Conservation (phyloP, 2,888 invertebrate species). For the Ochropacha duplaris region DNA sequence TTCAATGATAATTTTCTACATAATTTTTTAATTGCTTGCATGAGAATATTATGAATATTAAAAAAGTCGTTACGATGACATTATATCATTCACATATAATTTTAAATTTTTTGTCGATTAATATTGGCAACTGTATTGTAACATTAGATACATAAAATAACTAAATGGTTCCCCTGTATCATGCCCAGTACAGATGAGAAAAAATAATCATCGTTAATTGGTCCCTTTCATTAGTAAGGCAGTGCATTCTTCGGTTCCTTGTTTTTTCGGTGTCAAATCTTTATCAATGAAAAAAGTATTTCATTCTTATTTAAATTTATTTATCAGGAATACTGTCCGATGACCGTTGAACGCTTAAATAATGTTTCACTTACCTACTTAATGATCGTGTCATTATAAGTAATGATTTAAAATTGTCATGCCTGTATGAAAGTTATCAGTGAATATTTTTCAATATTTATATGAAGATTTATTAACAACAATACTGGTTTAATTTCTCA, state of each 20-base stretch:
- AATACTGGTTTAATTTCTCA: not conserved
- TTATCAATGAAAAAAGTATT: conserved; percentile 81
- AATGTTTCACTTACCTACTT: conserved; percentile 59
- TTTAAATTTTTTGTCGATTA: too few species aligned
- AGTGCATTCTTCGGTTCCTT: conserved; percentile 71
- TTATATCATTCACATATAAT: too few species aligned
- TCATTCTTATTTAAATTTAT: conserved; percentile 75
- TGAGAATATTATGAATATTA: too few species aligned
- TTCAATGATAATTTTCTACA: too few species aligned
- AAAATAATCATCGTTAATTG: conserved; percentile 82
- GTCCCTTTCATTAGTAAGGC: conserved; percentile 81
- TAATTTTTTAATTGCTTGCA: too few species aligned
- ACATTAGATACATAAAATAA: not conserved
- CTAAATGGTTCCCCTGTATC: conserved; percentile 55
- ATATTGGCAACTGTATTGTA: too few species aligned
- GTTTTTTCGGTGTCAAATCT: conserved; percentile 80
- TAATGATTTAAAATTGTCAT: not conserved
- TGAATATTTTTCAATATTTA: too few species aligned
- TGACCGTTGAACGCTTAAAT: conserved; percentile 60
- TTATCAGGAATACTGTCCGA: conserved; percentile 66
- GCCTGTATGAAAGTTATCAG: not conserved
- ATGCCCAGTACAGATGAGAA: conserved; percentile 62
- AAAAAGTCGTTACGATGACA: too few species aligned
- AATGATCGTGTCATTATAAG: conserved; percentile 4
- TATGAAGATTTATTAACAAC: not conserved